A percentile compares a stretch with the other conserved stretches of the same genome.
Conservation (phyloP, 37 sponge, comb jelly and placozoan genomes). For the Axinella damicornis region DNA sequence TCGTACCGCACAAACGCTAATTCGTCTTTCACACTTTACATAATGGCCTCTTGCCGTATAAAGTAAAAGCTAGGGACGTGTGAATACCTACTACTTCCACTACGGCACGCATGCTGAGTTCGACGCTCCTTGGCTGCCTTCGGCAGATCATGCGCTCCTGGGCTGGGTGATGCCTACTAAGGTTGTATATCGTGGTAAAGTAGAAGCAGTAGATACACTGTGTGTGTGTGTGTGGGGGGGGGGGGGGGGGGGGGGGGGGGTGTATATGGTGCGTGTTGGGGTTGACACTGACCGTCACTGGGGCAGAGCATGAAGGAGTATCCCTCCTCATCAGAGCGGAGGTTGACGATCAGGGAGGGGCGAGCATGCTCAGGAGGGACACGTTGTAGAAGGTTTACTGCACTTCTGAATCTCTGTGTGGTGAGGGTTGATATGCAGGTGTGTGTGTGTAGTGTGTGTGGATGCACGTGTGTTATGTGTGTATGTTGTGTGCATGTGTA, state of each 20-base stretch:
- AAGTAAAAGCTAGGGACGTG: too few relatives aligned
- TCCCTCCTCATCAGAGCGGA: slow-evolving; percentile 73
- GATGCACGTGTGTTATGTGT: neutral
- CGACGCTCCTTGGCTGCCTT: too few relatives aligned
- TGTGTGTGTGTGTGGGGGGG: neutral
- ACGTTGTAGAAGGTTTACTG: slow-evolving; percentile 55
- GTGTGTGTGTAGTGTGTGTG: neutral
- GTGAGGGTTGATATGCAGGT: neutral
- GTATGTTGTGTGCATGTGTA: neutral
- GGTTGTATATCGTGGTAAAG: too few relatives aligned
- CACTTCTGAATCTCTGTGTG: slow-evolving; percentile 53
- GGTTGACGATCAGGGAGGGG: slow-evolving; percentile 62
- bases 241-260: too few relatives aligned
- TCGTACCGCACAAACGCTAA: too few relatives aligned
- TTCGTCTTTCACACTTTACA: too few relatives aligned
- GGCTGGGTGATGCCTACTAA: too few relatives aligned
- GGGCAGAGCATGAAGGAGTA: slow-evolving; percentile 68
- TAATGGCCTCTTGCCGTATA: too few relatives aligned
- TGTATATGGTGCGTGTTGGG: too few relatives aligned
- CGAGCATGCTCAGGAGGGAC: slow-evolving; percentile 24
- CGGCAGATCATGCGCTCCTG: too few relatives aligned
- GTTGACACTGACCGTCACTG: neutral
- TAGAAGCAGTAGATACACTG: neutral
- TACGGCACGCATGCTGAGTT: too few relatives aligned
- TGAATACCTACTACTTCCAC: too few relatives aligned